Evolutionary conservation across 2,888 invertebrate genomes (phyloP).

Genomic region (Iphiclides podalirius): DNA sequence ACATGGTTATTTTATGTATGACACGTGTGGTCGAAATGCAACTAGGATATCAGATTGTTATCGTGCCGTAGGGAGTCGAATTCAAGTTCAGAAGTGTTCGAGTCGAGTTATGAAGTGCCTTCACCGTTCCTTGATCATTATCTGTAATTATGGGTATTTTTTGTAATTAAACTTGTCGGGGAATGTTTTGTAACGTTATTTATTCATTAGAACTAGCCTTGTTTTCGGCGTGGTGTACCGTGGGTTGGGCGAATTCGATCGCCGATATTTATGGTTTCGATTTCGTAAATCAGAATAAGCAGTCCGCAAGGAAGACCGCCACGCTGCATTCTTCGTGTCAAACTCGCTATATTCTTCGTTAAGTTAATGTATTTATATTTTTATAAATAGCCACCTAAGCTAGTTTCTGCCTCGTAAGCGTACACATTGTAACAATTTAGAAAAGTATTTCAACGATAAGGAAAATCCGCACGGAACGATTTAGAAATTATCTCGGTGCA

Average conservation of each 20-base stretch:
- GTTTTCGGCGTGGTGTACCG: constrained; percentile 10
- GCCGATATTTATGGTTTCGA: constrained; percentile 3
- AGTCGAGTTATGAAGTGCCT: constrained; percentile 26
- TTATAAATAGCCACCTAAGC: no score
- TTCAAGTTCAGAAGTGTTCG: constrained; percentile 46
- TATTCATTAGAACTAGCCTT: constrained; percentile 3
- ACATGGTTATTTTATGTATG: constrained; percentile 65
- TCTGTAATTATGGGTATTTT: constrained; percentile 35
- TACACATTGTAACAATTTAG: no score
- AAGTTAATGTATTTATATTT: no score
- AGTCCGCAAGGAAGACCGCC: no score
- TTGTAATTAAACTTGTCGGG: constrained; percentile 27
- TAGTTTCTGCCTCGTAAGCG: no score
- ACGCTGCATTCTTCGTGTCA: no score
- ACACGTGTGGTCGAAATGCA: constrained; percentile 62
- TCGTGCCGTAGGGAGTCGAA: constrained; percentile 51
- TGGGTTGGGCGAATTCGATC: not conserved
- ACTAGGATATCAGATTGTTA: constrained; percentile 74
- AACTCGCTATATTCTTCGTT: no score
- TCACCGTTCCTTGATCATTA: constrained; percentile 39
- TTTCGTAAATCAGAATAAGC: not conserved
- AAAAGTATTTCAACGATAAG: no score
- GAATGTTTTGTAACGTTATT: constrained; percentile 8
- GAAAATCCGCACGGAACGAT: no score
- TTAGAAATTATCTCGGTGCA: no score